A percentile compares a stretch with the other conserved stretches of the same genome.
These are phyloP conservation scores for Eledona agricola DNA, from an alignment of 2,888 invertebrate species.

Conservation along the genomic window DNA sequence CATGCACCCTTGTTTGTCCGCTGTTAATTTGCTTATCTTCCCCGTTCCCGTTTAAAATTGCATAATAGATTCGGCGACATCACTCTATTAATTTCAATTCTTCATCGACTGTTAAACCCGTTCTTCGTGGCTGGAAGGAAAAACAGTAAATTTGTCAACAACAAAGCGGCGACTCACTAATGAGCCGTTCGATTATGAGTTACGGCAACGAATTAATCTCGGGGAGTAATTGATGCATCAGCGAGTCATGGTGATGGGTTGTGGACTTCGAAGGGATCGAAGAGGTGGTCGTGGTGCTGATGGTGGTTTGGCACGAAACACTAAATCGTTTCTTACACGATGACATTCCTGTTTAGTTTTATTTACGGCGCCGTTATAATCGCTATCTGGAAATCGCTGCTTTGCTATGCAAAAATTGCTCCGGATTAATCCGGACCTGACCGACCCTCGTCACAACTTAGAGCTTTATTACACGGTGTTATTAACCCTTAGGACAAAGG, in stretches of 20 bases:
- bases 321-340: constrained; percentile 36
- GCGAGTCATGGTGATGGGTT: no score
- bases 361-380: constrained; percentile 33
- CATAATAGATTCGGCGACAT: constrained; percentile 26
- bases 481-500: constrained; percentile 36
- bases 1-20: constrained; percentile 32
- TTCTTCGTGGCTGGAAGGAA: no score
- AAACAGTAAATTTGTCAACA: constrained; percentile 24
- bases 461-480: constrained; percentile 32
- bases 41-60: constrained; percentile 17
- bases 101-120: no score
- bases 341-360: constrained; percentile 35
- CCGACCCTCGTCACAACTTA: constrained; percentile 34
- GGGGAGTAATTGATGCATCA: constrained; percentile 12
- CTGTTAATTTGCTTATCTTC: constrained; percentile 30
- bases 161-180: constrained; percentile 3
- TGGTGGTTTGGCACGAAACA: constrained; percentile 31
- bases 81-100: no score
- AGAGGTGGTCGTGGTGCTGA: no score
- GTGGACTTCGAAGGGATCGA: no score
- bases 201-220: constrained; percentile 12
- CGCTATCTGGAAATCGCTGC: constrained; percentile 33
- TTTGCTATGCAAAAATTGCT: no score
- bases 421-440: no score
- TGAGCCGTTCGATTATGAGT: constrained; percentile 12